Evolutionary conservation across 2,888 invertebrate species (phyloP), one percentile per base, ranked within the genome.

Genomic region (Dicyrtoma fusca): DNA sequence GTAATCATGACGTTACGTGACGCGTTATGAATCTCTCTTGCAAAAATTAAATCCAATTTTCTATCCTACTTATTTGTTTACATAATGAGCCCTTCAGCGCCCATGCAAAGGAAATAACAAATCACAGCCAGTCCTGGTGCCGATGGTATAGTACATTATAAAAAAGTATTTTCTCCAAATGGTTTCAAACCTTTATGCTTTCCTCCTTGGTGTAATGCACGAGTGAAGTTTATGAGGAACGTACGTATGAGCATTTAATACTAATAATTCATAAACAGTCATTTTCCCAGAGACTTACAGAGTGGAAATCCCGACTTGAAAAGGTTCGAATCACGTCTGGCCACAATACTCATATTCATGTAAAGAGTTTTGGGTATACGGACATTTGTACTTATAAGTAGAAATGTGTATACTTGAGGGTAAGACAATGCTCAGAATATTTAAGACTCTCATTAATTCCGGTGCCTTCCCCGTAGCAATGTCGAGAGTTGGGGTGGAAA

Each of bases 371-470:
- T n/a, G n/a, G n/a, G n/a, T n/a, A n/a, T n/a, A n/a, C n/a, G n/a
- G n/a, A n/a, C n/a, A n/a, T n/a, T n/a, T n/a, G n/a, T n/a, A n/a
- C n/a, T 49, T 49, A 13, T 34, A 4, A 51, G 26, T 26, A 34
- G 34, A 8, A 5, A 34, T 34, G 34, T 34, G 8, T 34, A 34
- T 23, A 69, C 44, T 23, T 26, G 25, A 63, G 23, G 44, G 53
- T 51, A 53, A 42, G 44, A 51, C 53, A 69, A 44, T 61, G 69
- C 69, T 69, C 61, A 59, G 64, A 65, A 74, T 74, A 66, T 71
- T 73, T 74, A 71, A 71, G 70, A 71, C 51, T 51, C 74, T 74
- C 70, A 74, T 74, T 74, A 73, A 74, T 72, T 64, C 71, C 26
- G 44, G 69, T 47, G 53, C 63, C 63, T 71, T 71, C 71, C 71